Conservation (phyloP, 2,113 vertebrate species). For the Melanerpes aurifrons region DNA sequence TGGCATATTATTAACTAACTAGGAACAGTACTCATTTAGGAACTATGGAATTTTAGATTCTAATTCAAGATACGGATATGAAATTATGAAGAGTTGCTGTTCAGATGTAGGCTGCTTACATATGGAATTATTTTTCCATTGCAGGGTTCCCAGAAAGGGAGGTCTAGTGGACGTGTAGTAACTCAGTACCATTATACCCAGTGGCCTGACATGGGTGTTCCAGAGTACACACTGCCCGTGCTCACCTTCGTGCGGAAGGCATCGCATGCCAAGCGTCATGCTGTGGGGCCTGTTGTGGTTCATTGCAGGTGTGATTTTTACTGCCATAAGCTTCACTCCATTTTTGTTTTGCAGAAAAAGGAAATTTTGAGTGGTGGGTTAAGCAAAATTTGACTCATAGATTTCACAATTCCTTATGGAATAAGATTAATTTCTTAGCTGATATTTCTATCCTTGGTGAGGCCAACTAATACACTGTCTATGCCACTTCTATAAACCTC, state of each 20-base stretch:
- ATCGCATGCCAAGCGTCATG: slow-evolving; percentile 77
- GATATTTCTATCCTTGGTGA: slow-evolving; percentile 8
- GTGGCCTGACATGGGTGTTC: slow-evolving; percentile 98
- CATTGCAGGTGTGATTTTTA: slow-evolving; percentile 90
- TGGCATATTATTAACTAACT: neutral
- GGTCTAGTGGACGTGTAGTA: slow-evolving; percentile 82
- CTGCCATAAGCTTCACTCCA: neutral
- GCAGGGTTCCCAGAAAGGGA: slow-evolving; percentile 90
- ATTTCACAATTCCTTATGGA: neutral
- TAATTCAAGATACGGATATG: neutral
- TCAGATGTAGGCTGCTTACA: neutral
- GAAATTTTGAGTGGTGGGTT: neutral
- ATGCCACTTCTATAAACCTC: neutral
- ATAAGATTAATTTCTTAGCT: slow-evolving; percentile 9
- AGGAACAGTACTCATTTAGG: neutral
- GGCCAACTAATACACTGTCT: slow-evolving; percentile 17
- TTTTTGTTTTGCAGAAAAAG: neutral
- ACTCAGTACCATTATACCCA: slow-evolving; percentile 96
- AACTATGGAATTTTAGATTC: neutral
- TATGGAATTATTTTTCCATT: neutral
- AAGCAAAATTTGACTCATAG: neutral
- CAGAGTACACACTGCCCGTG: slow-evolving; percentile 89
- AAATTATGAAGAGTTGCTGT: neutral
- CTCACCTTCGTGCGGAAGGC: slow-evolving; percentile 92
- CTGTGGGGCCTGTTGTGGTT: slow-evolving; percentile 87